Evolutionary conservation across 2,888 invertebrate genomes (phyloP).

Genomic region (Drosophila diplacantha): DNA sequence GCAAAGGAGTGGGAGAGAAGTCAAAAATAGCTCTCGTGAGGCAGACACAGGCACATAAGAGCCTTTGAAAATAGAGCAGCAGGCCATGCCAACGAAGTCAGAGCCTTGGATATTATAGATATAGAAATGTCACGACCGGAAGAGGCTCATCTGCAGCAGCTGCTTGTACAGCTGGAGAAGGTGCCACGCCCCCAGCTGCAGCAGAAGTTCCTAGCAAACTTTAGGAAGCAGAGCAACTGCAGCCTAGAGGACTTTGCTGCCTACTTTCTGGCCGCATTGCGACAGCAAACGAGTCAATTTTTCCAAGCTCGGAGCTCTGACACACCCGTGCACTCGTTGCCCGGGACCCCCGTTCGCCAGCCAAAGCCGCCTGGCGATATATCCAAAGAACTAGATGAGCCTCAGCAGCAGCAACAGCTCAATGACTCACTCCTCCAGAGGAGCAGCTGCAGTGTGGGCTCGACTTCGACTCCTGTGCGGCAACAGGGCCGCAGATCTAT

Average conservation of each 20-base stretch:
- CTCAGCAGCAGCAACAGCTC: conserved; percentile 2
- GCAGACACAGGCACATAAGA: background rate
- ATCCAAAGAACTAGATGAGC: conserved; percentile 4
- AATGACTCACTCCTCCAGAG: conserved; percentile 51
- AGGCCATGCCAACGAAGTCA: conserved; percentile 8
- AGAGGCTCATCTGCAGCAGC: conserved; percentile 43
- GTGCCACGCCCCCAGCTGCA: conserved; percentile 29
- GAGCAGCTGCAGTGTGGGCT: conserved; percentile 53
- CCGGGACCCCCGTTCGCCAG: conserved; percentile 48
- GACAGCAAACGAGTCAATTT: conserved; percentile 80
- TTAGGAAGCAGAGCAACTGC: conserved; percentile 36
- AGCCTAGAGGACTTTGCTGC: conserved; percentile 80
- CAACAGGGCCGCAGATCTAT: conserved; percentile 39
- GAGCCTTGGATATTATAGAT: conserved; percentile 3
- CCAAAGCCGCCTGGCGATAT: conserved; percentile 14
- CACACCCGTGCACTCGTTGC: conserved; percentile 52
- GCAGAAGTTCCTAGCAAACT: conserved; percentile 53
- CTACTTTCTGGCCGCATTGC: conserved; percentile 80
- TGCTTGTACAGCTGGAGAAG: conserved; percentile 44
- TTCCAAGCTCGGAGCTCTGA: conserved; percentile 61
- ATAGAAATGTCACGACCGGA: conserved; percentile 23
- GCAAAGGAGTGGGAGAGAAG: conserved; percentile 20
- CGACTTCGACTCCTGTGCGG: conserved; percentile 20
- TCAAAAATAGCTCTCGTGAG: conserved; percentile 22
- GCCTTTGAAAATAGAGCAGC: conserved; percentile 25